Conservation (phyloP, 1,140 invertebrate genomes). For the Triops cancriformis region DNA sequence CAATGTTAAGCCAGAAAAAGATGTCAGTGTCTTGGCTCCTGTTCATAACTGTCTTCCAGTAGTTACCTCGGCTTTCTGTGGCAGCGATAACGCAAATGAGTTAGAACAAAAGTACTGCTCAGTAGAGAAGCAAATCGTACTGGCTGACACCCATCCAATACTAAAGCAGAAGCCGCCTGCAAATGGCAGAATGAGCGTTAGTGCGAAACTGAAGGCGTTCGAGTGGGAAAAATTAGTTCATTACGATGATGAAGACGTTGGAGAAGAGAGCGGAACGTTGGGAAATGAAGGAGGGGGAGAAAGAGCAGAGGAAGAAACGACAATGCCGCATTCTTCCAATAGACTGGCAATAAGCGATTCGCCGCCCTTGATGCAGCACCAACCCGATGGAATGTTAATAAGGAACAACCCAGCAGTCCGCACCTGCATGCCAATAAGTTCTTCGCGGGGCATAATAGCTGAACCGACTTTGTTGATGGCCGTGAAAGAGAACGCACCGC, state of each 20-base stretch:
- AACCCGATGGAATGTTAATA: slow-evolving; percentile 2
- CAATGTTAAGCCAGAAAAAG: background rate
- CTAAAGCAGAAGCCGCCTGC: no score
- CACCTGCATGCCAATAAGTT: slow-evolving; percentile 10
- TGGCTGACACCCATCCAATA: no score
- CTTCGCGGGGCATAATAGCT: background rate
- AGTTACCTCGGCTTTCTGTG: no score
- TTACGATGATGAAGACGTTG: background rate
- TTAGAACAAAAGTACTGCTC: no score
- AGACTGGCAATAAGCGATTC: background rate
- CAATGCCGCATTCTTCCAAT: slow-evolving; percentile 1
- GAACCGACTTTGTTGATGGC: background rate
- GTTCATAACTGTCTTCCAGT: no score
- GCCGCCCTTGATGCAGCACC: background rate
- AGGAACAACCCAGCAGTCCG: background rate
- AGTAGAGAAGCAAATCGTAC: no score
- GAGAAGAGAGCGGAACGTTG: background rate
- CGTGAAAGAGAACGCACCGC: background rate
- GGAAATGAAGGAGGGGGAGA: background rate
- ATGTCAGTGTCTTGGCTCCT: no score
- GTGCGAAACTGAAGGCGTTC: background rate
- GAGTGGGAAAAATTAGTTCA: background rate
- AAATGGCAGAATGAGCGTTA: background rate
- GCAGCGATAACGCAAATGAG: no score
- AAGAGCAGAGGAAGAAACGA: background rate